Evolutionary conservation across 2,113 vertebrate genomes (phyloP), one percentile per base, ranked within the genome.

Genomic region (Tylochromis polylepis): DNA sequence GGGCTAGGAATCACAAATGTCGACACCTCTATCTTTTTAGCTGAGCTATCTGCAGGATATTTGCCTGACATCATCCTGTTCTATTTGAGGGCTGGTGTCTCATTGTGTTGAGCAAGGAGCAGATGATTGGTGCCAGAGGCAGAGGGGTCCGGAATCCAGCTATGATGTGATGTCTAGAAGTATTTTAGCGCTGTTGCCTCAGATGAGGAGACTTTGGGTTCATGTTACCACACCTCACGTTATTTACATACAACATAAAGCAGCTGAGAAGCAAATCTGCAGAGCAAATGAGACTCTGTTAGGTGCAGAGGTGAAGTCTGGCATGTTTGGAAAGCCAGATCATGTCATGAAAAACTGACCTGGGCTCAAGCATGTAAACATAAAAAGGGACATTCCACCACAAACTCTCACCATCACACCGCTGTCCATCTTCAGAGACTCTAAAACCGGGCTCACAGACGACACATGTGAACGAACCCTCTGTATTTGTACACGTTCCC

Each of bases 401-500:
- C 16, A 84, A 89, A 87, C 31, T 59, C 92, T 93, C 62, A 96
- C 95, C 95, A 36, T 96, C 94, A 81, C 96, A 96, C 15, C 88
- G 86, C 3, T 90, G 93, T 82, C 94, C 85, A 77, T 95, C 91
- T 51, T 94, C 92, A 36, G 95, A 94, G 75, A 94, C 55, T 82
- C 53, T 95, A 84, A 93, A 96, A 60, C 95, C 96, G 11, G 93
- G 81, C 9, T 90, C 86, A 88, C 96, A 97, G 84, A 57, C 16
- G 82, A 92, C 72, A 78, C 96, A 97, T 10, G 83, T 91, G 91
- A 92, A 96, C n/a, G 96, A 96, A 55, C 95, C 95, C 8, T 87
- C 87, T 41, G 87, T 95, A 89, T 97, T 97, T 60, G 90, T 94
- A 67, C 95, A 96, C 53, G 92, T 95, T 92, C 95, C 94, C 70